Evolutionary conservation across 2,113 vertebrate species (phyloP).

Genomic region (Corydoras sp.): DNA sequence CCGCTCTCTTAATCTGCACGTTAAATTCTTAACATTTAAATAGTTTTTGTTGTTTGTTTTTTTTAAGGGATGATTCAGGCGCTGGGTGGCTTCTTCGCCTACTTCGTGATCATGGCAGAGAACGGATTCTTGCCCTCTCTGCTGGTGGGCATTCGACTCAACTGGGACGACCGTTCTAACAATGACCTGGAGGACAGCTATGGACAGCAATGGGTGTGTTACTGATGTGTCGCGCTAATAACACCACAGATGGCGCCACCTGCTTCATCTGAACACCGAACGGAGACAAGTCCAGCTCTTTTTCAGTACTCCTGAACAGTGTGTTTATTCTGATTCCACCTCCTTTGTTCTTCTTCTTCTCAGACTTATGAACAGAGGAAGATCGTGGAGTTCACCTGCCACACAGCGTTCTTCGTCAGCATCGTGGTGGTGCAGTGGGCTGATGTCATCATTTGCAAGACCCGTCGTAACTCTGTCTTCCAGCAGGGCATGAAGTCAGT

Average conservation of each 20-base stretch:
- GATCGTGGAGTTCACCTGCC: constrained; percentile 86
- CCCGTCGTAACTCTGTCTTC: constrained; percentile 86
- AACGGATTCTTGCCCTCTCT: constrained; percentile 71
- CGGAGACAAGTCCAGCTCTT: no score
- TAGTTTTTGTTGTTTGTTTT: neutral
- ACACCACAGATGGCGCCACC: neutral
- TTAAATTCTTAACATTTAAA: no score
- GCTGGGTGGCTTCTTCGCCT: constrained; percentile 76
- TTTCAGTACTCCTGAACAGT: no score
- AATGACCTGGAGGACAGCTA: constrained; percentile 84
- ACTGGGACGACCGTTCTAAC: constrained; percentile 69
- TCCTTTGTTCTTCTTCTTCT: constrained; percentile 12
- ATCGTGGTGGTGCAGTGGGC: constrained; percentile 91
- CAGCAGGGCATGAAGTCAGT: constrained; percentile 90
- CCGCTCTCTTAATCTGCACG: no score
- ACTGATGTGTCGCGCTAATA: no score
- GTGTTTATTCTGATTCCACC: no score
- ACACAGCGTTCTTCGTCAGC: constrained; percentile 86
- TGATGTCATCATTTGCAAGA: constrained; percentile 86
- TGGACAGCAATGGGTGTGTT: constrained; percentile 83
- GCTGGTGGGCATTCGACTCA: constrained; percentile 72
- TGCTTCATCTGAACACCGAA: no score
- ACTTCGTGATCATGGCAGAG: constrained; percentile 83
- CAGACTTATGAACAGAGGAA: constrained; percentile 87
- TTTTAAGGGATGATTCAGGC: constrained; percentile 86